These are phyloP conservation scores for Loxodonta africana DNA, from an alignment of 2,113 vertebrate genomes.

Conservation along the genomic window DNA sequence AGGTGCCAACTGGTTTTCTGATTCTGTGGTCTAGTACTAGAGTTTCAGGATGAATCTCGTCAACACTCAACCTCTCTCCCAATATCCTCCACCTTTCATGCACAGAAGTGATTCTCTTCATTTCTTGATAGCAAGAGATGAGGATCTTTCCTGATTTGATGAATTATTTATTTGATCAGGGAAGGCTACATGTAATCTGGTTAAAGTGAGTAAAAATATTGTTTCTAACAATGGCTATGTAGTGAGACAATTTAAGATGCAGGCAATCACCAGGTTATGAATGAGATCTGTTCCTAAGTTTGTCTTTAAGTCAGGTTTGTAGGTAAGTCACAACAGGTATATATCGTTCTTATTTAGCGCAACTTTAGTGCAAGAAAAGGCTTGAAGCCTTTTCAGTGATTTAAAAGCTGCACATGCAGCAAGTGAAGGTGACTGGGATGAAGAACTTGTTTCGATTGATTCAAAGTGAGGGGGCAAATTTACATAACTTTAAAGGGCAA, in stretches of 20 bases:
- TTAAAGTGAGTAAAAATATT: slow-evolving; percentile 17
- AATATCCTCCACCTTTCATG: neutral
- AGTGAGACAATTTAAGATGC: slow-evolving; percentile 5
- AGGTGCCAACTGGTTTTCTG: neutral
- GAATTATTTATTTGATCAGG: slow-evolving; percentile 29
- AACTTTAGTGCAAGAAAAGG: no score
- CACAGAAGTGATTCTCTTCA: neutral
- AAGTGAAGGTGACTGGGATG: no score
- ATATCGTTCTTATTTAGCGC: no score
- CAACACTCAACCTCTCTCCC: neutral
- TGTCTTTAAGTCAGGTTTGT: no score
- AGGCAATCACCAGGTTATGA: no score
- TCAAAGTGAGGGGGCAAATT: no score
- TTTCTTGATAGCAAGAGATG: neutral
- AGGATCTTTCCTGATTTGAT: slow-evolving; percentile 14
- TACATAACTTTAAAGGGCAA: no score
- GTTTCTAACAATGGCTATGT: neutral
- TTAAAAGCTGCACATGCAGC: no score
- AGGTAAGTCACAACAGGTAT: no score
- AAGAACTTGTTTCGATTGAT: no score
- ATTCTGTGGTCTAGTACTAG: neutral
- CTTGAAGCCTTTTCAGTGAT: no score
- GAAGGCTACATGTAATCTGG: neutral
- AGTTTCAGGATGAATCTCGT: neutral
- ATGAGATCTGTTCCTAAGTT: no score